Evolutionary conservation across 2,113 vertebrate species (phyloP).

Genomic region (Saccopteryx bilineata): DNA sequence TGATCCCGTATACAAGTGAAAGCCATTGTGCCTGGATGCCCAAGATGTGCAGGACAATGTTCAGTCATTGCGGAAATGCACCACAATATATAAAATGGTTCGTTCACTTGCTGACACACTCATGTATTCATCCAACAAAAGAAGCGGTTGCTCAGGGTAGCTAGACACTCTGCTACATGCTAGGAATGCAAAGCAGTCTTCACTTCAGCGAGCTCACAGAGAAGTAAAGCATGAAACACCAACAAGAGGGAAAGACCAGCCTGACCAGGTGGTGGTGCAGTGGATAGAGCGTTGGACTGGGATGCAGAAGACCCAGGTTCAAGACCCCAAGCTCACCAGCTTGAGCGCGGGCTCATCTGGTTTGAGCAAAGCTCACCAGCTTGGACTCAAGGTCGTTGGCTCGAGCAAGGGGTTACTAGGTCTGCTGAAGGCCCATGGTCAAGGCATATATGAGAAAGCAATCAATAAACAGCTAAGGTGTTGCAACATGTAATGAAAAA

Average conservation of each 20-base stretch:
- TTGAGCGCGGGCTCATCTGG: too few species aligned
- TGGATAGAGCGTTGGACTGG: too few species aligned
- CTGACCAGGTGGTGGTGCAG: too few species aligned
- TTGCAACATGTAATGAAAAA: too few species aligned
- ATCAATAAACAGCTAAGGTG: too few species aligned
- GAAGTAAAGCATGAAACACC: neutral
- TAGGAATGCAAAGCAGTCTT: neutral
- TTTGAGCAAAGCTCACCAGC: too few species aligned
- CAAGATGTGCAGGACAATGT: neutral
- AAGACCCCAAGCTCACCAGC: too few species aligned
- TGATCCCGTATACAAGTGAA: neutral
- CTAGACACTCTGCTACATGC: neutral
- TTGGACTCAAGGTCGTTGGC: too few species aligned
- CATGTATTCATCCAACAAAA: neutral
- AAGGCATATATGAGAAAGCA: too few species aligned
- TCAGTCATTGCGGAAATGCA: constrained; percentile 9
- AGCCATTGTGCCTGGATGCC: neutral
- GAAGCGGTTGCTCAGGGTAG: neutral
- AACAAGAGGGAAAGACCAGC: neutral
- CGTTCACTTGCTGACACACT: neutral
- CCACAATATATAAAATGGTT: neutral
- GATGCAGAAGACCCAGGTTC: too few species aligned
- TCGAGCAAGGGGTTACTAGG: too few species aligned
- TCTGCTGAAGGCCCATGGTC: too few species aligned
- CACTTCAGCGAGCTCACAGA: neutral